These are phyloP conservation scores for Dinomys branickii DNA, from an alignment of 2,113 vertebrate genomes.

Conservation along the genomic window DNA sequence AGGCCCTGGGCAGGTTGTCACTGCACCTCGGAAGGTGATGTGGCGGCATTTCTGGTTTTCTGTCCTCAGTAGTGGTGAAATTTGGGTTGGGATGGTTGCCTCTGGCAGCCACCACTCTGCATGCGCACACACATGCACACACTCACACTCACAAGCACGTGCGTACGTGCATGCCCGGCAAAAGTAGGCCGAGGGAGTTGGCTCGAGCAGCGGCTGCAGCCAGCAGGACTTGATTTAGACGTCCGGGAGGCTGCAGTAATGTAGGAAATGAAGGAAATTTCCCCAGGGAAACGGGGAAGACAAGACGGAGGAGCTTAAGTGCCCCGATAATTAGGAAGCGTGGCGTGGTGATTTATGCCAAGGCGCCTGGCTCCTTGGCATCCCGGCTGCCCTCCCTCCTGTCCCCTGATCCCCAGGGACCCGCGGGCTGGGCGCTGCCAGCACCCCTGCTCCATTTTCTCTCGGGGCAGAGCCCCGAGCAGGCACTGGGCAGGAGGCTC, in stretches of 20 bases:
- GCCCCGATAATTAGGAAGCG: conserved; percentile 24
- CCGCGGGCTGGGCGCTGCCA: rapidly evolving
- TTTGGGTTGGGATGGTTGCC: rapidly evolving
- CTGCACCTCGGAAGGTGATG: rapidly evolving
- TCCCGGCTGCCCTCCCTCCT: rapidly evolving
- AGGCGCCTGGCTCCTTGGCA: background rate
- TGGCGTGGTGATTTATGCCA: background rate
- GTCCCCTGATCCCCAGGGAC: background rate
- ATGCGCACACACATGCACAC: rapidly evolving
- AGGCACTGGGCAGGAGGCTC: background rate
- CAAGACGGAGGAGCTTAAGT: conserved; percentile 46
- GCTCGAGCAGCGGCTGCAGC: background rate
- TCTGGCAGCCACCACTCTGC: rapidly evolving
- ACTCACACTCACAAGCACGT: background rate
- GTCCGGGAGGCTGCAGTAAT: background rate
- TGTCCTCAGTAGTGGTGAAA: background rate
- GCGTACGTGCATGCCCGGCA: rapidly evolving
- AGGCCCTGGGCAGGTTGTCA: rapidly evolving
- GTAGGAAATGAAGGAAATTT: conserved; percentile 53
- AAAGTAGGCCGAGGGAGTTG: background rate
- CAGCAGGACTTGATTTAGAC: background rate
- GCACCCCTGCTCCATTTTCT: background rate
- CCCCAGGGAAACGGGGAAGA: conserved; percentile 57
- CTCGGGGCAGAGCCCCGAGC: background rate
- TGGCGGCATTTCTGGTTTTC: background rate